Evolutionary conservation across 2,888 invertebrate genomes (phyloP).

Genomic region (Himalopsyche kuldschensis): DNA sequence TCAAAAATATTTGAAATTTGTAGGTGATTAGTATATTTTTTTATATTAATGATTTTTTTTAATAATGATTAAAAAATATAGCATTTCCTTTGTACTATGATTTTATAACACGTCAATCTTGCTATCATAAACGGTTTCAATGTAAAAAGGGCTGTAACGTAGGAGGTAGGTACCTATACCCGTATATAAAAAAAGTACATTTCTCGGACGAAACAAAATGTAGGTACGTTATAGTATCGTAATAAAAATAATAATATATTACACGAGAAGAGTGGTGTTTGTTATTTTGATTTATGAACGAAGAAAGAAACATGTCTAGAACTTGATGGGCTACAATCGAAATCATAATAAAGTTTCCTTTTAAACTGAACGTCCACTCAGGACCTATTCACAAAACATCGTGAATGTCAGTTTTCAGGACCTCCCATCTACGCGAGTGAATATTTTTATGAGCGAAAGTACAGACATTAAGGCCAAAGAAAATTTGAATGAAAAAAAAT

Average conservation of each 20-base stretch:
- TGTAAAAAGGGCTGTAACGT: neutral
- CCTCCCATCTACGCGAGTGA: neutral
- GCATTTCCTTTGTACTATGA: too few relatives aligned
- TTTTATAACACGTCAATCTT: neutral
- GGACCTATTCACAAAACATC: neutral
- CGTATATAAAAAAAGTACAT: neutral
- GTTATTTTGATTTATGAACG: neutral
- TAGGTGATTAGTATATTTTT: too few relatives aligned
- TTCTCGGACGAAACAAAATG: neutral
- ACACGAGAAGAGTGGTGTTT: neutral
- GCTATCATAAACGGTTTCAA: neutral
- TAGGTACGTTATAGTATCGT: neutral
- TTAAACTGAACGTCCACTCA: slow-evolving; percentile 1
- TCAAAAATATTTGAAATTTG: too few relatives aligned
- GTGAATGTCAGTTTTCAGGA: neutral
- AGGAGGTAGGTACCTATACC: too few relatives aligned
- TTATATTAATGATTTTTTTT: too few relatives aligned
- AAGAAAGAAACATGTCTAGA: neutral
- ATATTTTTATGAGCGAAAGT: too few relatives aligned
- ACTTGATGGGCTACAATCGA: neutral
- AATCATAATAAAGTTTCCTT: neutral
- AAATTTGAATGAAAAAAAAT: too few relatives aligned
- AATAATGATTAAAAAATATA: too few relatives aligned
- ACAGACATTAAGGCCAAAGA: too few relatives aligned
- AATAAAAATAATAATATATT: slow-evolving; percentile 1